These are phyloP conservation scores for Morbakka virulenta DNA, from an alignment of 30 jellyfish, hydroid and myxozoan genomes.

Conservation along the genomic window DNA sequence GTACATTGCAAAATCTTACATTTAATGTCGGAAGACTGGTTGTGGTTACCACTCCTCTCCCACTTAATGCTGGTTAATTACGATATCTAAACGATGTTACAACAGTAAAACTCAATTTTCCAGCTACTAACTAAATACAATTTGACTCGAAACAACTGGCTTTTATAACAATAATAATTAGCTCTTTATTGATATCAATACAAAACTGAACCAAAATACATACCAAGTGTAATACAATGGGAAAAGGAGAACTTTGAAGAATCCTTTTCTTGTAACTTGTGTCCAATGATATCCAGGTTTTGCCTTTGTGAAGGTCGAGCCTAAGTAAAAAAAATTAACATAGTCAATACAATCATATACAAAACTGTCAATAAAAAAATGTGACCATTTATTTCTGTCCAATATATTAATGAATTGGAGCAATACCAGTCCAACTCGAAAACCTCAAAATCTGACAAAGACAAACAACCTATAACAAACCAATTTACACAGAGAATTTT, in stretches of 20 bases:
- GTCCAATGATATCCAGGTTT: conserved; percentile 99
- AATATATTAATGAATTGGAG: background rate
- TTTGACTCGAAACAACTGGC: too few species aligned
- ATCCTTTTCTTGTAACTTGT: conserved; percentile 79
- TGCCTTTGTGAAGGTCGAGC: conserved; percentile 95
- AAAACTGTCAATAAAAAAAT: too few species aligned
- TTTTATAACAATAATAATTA: too few species aligned
- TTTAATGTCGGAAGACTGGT: too few species aligned
- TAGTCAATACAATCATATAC: too few species aligned
- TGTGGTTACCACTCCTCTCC: too few species aligned
- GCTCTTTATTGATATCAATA: too few species aligned
- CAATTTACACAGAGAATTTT: background rate
- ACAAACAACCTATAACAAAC: background rate
- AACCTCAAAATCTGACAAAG: background rate
- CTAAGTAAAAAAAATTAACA: conserved; percentile 10
- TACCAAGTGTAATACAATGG: conserved; percentile 92
- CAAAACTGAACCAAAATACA: background rate
- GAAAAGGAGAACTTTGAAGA: conserved; percentile 66
- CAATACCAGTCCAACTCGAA: background rate
- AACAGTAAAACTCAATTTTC: too few species aligned
- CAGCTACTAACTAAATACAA: background rate
- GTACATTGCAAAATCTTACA: too few species aligned
- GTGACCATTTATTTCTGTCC: too few species aligned
- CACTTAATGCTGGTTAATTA: too few species aligned
- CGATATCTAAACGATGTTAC: too few species aligned